Conservation (phyloP, 2,888 invertebrate species). For the Griposia aprilina region DNA sequence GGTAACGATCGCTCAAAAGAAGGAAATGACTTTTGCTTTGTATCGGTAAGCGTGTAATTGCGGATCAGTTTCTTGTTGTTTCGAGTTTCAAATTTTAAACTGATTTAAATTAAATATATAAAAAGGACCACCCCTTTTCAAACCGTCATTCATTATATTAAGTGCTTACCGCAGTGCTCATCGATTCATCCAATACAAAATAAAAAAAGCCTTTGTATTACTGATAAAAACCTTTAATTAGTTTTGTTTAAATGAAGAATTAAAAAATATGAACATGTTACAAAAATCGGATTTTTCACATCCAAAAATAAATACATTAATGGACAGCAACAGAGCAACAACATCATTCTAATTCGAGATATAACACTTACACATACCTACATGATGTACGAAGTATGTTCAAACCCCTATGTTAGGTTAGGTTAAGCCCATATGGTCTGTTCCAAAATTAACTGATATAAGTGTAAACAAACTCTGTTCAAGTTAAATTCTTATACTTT, state of each 20-base stretch:
- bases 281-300: too few species aligned
- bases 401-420: neutral
- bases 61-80: conserved; percentile 80
- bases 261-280: too few species aligned
- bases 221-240: neutral
- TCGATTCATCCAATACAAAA: too few species aligned
- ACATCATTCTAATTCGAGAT: neutral
- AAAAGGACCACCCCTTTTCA: conserved; percentile 73
- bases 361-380: neutral
- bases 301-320: neutral
- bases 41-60: conserved; percentile 81
- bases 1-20: conserved; percentile 72
- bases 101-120: conserved; percentile 67
- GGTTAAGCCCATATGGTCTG: neutral
- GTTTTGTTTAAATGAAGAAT: neutral
- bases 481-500: neutral
- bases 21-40: conserved; percentile 85
- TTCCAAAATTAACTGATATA: neutral
- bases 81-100: conserved; percentile 68
- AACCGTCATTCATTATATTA: conserved; percentile 20
- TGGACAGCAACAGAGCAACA: neutral
- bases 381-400: neutral
- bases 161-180: neutral
- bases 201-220: neutral
- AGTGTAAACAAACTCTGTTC: neutral